These are phyloP conservation scores for Platycheirus rosarum DNA, from an alignment of 2,888 invertebrate species.

Conservation along the genomic window DNA sequence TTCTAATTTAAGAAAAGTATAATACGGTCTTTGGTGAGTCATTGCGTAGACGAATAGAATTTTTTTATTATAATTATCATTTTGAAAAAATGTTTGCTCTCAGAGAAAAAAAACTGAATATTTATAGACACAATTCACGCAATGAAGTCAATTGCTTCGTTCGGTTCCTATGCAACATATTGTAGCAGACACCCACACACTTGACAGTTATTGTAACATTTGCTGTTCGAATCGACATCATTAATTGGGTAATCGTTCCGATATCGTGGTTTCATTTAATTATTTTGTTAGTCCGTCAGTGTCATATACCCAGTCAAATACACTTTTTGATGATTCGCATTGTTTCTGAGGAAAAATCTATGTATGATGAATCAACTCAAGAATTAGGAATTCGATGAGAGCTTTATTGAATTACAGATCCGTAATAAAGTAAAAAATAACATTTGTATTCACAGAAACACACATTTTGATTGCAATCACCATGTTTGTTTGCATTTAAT, in stretches of 20 bases:
- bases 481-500: constrained; percentile 43
- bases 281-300: constrained; percentile 1
- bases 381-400: too few relatives aligned
- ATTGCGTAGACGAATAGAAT: constrained; percentile 25
- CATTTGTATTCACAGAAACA: constrained; percentile 47
- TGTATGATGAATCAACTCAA: constrained; percentile 11
- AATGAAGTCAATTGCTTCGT: constrained; percentile 8
- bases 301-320: not conserved
- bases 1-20: constrained; percentile 8
- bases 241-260: constrained; percentile 5
- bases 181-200: constrained; percentile 9
- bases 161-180: not conserved
- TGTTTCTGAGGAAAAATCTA: constrained; percentile 19
- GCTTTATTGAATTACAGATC: too few relatives aligned
- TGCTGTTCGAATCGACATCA: constrained; percentile 12
- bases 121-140: constrained; percentile 23
- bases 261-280: constrained; percentile 2
- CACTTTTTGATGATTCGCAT: not conserved
- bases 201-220: not conserved
- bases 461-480: constrained; percentile 55
- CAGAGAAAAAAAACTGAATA: constrained; percentile 17
- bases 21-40: constrained; percentile 24
- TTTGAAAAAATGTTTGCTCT: not conserved
- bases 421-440: constrained; percentile 39
- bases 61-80: constrained; percentile 11